phyloP scores from a whole-genome alignment of 2,888 invertebrate genomes.

The Tinea semifulvella region DNA sequence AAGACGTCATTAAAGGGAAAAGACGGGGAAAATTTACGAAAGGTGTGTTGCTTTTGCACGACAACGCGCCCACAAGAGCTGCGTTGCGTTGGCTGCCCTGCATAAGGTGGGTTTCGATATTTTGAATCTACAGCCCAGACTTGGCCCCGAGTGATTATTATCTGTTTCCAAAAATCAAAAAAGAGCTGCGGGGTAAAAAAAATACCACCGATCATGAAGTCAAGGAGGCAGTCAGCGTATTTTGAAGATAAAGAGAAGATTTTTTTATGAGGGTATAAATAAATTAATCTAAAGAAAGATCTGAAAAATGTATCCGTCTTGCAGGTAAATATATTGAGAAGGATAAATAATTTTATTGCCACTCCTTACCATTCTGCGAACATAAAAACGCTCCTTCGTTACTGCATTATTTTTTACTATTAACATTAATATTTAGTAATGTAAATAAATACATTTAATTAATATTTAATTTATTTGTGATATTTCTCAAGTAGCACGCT shows the following conservation, averaged over 20 bases:
- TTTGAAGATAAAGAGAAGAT: constrained; percentile 2
- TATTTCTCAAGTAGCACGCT: too few relatives aligned
- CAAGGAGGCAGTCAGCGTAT: constrained; percentile 16
- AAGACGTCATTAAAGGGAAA: constrained; percentile 17
- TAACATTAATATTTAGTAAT: too few relatives aligned
- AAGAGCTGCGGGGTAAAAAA: constrained; percentile 17
- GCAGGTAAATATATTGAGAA: too few relatives aligned
- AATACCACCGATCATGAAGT: constrained; percentile 17
- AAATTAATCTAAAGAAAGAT: too few relatives aligned
- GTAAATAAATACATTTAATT: too few relatives aligned
- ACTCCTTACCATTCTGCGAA: too few relatives aligned
- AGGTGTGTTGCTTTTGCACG: constrained; percentile 18
- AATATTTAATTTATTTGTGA: too few relatives aligned
- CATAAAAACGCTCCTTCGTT: too few relatives aligned
- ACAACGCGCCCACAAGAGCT: constrained; percentile 20
- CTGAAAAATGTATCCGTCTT: too few relatives aligned
- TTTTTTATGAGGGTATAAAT: constrained; percentile 13
- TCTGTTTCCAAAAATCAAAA: constrained; percentile 11
- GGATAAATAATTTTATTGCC: too few relatives aligned
- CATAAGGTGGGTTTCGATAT: constrained; percentile 16
- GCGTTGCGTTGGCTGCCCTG: constrained; percentile 19
- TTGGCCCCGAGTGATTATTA: constrained; percentile 12
- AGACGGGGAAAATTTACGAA: constrained; percentile 18
- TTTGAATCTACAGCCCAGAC: constrained; percentile 3
- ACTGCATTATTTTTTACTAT: too few relatives aligned